Evolutionary conservation across 2,888 invertebrate genomes (phyloP), one percentile per base, ranked within the genome.

Genomic region (Frankliniella fusca): DNA sequence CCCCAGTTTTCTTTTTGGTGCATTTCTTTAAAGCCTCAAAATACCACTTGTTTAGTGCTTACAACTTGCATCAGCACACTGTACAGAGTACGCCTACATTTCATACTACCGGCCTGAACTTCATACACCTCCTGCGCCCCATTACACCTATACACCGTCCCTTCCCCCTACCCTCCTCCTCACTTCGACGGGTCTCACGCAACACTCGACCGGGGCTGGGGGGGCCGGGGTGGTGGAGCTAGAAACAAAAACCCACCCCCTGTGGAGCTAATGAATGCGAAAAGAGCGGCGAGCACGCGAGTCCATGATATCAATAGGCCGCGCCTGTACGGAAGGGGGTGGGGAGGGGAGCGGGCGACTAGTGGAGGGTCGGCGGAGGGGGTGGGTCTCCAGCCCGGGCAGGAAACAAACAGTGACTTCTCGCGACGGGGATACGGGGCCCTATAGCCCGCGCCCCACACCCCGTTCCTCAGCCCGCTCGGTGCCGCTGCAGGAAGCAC

Each of bases 391-490:
- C 38, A 38, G 38, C 38, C 38, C 61, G 27, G 11, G 70, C 70
- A 23, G 70, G 70, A 76, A 76, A 76, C 70, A 76, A 76, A 76
- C 70, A 76, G 70, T 76, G 70, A 76, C 70, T 76, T 76, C 23
- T 76, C 70, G 70, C 70, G 70, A 76, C 70, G 70, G 23, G 9
- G 70, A 23, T 61, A n/a, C 61, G 61, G 61, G 61, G n/a, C n/a
- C n/a, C n/a, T n/a, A n/a, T n/a, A n/a, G n/a, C n/a, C n/a, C n/a
- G n/a, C n/a, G n/a, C n/a, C n/a, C 15, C 15, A 5, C 61, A n/a
- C 54, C 15, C 15, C 54, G 54, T n/a, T n/a, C 54, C 15, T 3
- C 15, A 9, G 3, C 38, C 38, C 38, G 54, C 54, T 54, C 15
- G 54, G 5, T 15, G 61, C 18, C 38, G 38, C 3, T 5, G 3